Evolutionary conservation across 1,140 invertebrate genomes (phyloP).

Genomic region (Calycopis cecrops): DNA sequence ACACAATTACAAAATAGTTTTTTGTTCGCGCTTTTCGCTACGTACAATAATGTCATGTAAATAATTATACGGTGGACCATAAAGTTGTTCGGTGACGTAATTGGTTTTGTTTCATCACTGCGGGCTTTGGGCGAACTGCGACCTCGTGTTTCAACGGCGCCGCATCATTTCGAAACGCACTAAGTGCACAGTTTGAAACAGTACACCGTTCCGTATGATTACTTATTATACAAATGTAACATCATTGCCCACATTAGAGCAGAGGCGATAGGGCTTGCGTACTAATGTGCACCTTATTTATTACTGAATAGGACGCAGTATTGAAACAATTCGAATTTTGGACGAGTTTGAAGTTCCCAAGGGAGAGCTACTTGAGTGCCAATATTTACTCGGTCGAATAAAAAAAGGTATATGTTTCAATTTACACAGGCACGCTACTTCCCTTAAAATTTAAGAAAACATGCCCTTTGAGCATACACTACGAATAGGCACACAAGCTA

Average conservation of each 20-base stretch:
- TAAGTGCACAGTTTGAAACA: slow-evolving; percentile 68
- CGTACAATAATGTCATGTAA: slow-evolving; percentile 56
- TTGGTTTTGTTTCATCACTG: slow-evolving; percentile 67
- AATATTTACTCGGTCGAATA: slow-evolving; percentile 37
- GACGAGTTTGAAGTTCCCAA: slow-evolving; percentile 22
- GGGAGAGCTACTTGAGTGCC: slow-evolving; percentile 31
- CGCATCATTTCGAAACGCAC: slow-evolving; percentile 71
- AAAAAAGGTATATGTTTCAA: slow-evolving; percentile 25
- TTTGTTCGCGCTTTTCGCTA: slow-evolving; percentile 29
- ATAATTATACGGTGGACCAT: slow-evolving; percentile 61
- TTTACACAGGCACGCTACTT: slow-evolving; percentile 9
- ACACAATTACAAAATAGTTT: slow-evolving; percentile 39
- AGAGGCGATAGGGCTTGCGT: not conserved
- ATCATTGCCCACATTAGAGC: slow-evolving; percentile 5
- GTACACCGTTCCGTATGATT: slow-evolving; percentile 46
- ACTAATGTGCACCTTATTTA: slow-evolving; percentile 16
- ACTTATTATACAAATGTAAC: slow-evolving; percentile 8
- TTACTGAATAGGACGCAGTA: slow-evolving; percentile 1
- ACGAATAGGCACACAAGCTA: slow-evolving; percentile 7
- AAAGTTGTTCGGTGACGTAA: slow-evolving; percentile 63
- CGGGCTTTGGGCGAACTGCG: slow-evolving; percentile 59
- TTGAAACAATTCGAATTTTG: not conserved
- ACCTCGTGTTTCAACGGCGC: slow-evolving; percentile 65
- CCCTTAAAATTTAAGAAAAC: slow-evolving; percentile 5
- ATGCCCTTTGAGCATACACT: not conserved